Evolutionary conservation across 2,888 invertebrate species (phyloP), one percentile per base, ranked within the genome.

Genomic region (Serripes groenlandicus): DNA sequence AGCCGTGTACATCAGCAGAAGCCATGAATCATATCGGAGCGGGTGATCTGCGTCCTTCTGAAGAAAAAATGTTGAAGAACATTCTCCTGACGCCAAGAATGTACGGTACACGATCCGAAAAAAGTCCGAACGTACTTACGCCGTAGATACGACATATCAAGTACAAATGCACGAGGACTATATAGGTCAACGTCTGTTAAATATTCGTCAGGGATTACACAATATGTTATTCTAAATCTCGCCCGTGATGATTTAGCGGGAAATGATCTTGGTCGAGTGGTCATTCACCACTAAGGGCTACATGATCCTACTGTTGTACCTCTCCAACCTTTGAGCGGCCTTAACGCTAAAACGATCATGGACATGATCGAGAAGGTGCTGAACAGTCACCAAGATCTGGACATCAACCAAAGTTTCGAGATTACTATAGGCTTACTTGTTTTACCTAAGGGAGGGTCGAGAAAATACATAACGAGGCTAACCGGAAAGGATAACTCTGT

Each of bases 261-360:
- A 37, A 75, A 78, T 30, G 76, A 85, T 42, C 58, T 81, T 21
- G 78, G 81, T 2, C 28, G 81, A 0, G 69, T 81, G 5, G 35
- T 81, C 7, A 73, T 85, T n/a, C 78, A 81, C 42, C 85, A 85
- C 54, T 37, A 81, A 54, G 75, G 74, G 30, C 42, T 85, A 23
- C 78, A 85, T 37, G 76, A 85, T 37, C 80, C 84, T 1, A 75
- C 83, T 21, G 76, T 86, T 21, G 81, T 86, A n/a, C 86, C 83
- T 26, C 66, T 83, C 21, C 81, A 81, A 30, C 69, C 77, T 15
- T 83, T 77, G 86, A 78, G 75, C 64, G 58, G 75, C 52, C 56
- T 75, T 11, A 69, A 79, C 30, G 69, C 79, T 9, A 54, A 70
- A 32, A 66, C 21, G 2, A 68, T 74, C 21, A 74, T 74, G 69